Base-by-base conservation (phyloP, 2,797 vertebrate species). In the Fringilla coelebs region DNA sequence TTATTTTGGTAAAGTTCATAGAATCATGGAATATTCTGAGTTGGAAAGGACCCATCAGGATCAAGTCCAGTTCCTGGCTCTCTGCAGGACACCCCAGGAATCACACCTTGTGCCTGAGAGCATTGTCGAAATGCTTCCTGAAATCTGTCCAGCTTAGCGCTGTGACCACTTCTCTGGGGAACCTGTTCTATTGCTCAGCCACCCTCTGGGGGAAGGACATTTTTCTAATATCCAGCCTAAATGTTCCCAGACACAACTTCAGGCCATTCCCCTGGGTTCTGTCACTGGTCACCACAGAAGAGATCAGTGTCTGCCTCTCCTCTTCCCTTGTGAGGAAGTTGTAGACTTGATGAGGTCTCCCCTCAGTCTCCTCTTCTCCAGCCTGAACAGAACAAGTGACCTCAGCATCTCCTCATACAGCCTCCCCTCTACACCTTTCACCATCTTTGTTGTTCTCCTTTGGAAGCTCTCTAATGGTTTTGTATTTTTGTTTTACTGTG, bases 391-490 rank as follows among this genome's bases (percentile, higher is more conserved):
- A 57, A 2, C 8, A 32, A 40, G 12, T 34, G 14, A 19, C 12
- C 9, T 46, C 58, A 40, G 17, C 5, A 1, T 0, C 7, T 32
- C 17, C 7, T 65, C 25, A 24, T 34, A 34, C 0, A 0, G 5
- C 24, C 51, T 68, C 22, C 8, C 2, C 5, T 57, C 36, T 5
- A 43, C 6, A 8, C 8, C 3, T 26, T 71, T 51, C 6, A 13
- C 28, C 6, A 45, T 63, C 21, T 10, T 51, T 7, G 1, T 17
- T 26, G 29, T 6, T 4, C 24, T 70, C 7, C 11, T 70, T 38
- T 49, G 32, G 7, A 29, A 0, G 0, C 16, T 55, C 2, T 25
- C 4, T 38, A 16, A 43, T 1, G 5, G 7, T 4, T n/a, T 89
- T 29, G 6, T 25, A 7, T 14, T 13, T 25, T 68, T 68, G 61